Evolutionary conservation across 2,888 invertebrate species (phyloP).

Genomic region (Lasioglossum leucozonium): DNA sequence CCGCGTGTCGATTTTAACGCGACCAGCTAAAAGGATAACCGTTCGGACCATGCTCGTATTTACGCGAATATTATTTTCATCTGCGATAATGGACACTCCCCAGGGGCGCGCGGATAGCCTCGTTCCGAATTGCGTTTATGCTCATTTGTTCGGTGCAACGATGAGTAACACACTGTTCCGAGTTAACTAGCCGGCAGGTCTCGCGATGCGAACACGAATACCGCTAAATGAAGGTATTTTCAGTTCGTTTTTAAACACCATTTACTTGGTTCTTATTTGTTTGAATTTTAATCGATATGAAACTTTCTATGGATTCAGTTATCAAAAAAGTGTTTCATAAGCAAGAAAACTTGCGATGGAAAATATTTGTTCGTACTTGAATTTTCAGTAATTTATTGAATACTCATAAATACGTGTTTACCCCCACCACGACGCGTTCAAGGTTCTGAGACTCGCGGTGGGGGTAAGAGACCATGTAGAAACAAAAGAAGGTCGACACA

Average conservation of each 20-base stretch:
- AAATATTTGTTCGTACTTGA: no score
- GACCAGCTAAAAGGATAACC: not conserved
- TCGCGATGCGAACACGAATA: not conserved
- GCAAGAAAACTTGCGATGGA: no score
- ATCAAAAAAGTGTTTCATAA: no score
- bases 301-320: no score
- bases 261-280: not conserved
- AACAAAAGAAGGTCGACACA: no score
- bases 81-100: conserved; percentile 1
- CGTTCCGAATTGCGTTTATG: not conserved
- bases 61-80: conserved; percentile 4
- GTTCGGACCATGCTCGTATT: not conserved
- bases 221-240: not conserved
- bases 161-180: not conserved
- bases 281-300: no score
- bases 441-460: no score
- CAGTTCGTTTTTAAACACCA: not conserved
- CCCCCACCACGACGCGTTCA: no score
- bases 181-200: not conserved
- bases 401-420: no score
- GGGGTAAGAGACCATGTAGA: no score
- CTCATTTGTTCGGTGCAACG: not conserved
- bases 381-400: no score
- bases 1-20: not conserved
- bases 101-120: not conserved